Evolutionary conservation across 2,113 vertebrate species (phyloP), one percentile per base, ranked within the genome.

Genomic region (Nesoenas mayeri): DNA sequence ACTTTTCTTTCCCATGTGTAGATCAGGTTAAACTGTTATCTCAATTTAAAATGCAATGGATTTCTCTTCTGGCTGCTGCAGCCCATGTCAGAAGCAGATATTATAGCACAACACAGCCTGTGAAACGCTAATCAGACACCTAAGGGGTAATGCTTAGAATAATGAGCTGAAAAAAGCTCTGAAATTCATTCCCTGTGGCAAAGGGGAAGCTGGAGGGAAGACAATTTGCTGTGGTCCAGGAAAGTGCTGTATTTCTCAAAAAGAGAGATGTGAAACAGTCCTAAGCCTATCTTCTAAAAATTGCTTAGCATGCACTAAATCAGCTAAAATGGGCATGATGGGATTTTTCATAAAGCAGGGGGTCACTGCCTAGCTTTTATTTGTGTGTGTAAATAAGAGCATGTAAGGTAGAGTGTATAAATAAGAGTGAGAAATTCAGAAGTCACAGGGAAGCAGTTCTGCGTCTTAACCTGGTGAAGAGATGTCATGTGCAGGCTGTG

Each of bases 161-260:
- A 96, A 95, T 69, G 91, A 87, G 78, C 44, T 93, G 89, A 78
- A 54, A 53, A 71, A 28, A 58, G n/a, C 89, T n/a, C 24, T 89
- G 73, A 94, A 69, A 82, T 62, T 65, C 78, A 66, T 87, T 85
- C 84, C 69, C 47, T 0, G 2, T 75, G 80, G 93, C 91, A 81
- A 62, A 69, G 61, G 53, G 66, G 90, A 67, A 65, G 84, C 73
- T 61, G 65, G 66, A 69, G 70, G 57, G 61, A 92, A 72, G 86
- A 29, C 22, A 18, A 24, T 31, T 71, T 71, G 48, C 70, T n/a
- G 53, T 21, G 58, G 70, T 56, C 91, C 73, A n/a, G 78, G 73
- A 15, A 81, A 72, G 80, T 14, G 17, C 31, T 61, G 57, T 31
- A 44, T 88, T 81, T 85, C 58, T 94, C 70, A 69, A 61, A 75